phyloP scores from a whole-genome alignment of 2,113 vertebrate species.

The Polypterus bichir region DNA sequence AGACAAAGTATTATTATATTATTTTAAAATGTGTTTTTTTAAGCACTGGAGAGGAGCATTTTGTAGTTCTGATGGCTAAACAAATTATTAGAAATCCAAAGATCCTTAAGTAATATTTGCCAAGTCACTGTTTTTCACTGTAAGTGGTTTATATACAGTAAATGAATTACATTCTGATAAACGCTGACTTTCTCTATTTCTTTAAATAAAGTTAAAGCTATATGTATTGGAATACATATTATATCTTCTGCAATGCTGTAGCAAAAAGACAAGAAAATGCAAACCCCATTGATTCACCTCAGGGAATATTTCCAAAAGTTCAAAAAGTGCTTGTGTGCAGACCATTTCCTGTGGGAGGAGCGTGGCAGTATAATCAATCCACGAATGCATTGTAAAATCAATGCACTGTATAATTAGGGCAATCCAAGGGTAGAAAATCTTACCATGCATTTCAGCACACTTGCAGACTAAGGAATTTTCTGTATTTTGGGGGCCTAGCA shows the following conservation, averaged over 20 bases:
- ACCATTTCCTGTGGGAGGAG: constrained; percentile 61
- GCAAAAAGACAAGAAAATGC: constrained; percentile 32
- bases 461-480: constrained; percentile 31
- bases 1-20: too few relatives aligned
- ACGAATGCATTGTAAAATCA: constrained; percentile 87
- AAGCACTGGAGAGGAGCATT: too few relatives aligned
- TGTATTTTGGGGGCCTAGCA: neutral
- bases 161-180: too few relatives aligned
- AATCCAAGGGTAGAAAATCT: constrained; percentile 74
- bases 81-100: too few relatives aligned
- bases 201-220: neutral
- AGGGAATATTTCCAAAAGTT: constrained; percentile 44
- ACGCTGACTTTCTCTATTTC: neutral
- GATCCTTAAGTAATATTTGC: too few relatives aligned
- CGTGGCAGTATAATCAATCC: constrained; percentile 71
- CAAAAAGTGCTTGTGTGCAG: constrained; percentile 44
- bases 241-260: constrained; percentile 24
- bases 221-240: constrained; percentile 5
- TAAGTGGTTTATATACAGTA: too few relatives aligned
- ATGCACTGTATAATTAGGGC: constrained; percentile 89
- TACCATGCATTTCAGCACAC: constrained; percentile 41
- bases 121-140: too few relatives aligned
- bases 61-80: too few relatives aligned
- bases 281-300: constrained; percentile 41
- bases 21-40: too few relatives aligned